Evolutionary conservation across 1,140 invertebrate species (phyloP), one percentile per base, ranked within the genome.

Genomic region (Lordiphosa collinella): DNA sequence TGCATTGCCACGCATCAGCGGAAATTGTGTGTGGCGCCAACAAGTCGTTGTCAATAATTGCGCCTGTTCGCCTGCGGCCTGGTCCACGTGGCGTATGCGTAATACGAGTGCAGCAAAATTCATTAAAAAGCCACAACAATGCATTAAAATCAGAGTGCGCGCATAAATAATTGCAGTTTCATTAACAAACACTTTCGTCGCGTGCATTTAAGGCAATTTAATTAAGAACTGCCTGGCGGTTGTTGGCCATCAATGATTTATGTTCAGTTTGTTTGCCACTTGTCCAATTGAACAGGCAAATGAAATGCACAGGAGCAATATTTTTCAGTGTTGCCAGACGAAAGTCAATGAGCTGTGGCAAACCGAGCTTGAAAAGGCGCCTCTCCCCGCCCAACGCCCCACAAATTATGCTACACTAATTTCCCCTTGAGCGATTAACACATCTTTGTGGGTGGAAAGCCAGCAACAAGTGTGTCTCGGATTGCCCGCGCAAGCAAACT

Each of bases 1-100:
- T 75, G 64, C 71, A 75, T 75, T 75, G 64, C 59, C 64, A 75
- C 64, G 64, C 71, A 75, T 75, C 53, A 64, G 48, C 47, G 65
- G 65, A 75, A 69, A 75, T 69, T 75, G 50, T 55, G 25, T 29
- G 60, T 41, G 71, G 54, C 71, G 71, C 71, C 71, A 75, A 65
- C 71, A 65, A 75, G 71, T 75, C 71, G 64, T 55, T 64, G 71
- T 75, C 64, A 56, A 75, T 75, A 75, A 75, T 75, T 75, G 65
- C 64, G 41, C 6, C 55, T 49, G 61, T 55, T 10, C 11, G 18
- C 18, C 11, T 25, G 53, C 10, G 44, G 54, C 29, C 14, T 7
- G 46, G 25, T 13, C 54, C 51, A 68, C 64, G 48, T 43, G 54
- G 32, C 47, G 61, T 73, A 48, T 67, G 53, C 57, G 63, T 68